These are phyloP conservation scores for Epistrophe eligans DNA, from an alignment of 2,888 invertebrate genomes.

Conservation along the genomic window DNA sequence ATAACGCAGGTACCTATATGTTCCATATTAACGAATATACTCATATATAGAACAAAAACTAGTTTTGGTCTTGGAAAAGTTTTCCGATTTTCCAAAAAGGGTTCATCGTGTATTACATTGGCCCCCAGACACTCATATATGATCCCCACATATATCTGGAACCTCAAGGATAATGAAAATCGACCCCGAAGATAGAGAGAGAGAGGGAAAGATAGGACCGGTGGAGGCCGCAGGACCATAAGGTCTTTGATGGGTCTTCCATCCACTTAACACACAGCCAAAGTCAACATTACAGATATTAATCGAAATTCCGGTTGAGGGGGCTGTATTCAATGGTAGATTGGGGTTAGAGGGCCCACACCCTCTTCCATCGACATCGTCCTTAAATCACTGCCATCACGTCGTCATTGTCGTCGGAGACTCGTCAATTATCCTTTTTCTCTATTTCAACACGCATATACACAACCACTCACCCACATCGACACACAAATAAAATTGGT, in stretches of 20 bases:
- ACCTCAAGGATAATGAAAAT: constrained; percentile 74
- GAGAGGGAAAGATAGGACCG: neutral
- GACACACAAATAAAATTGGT: constrained; percentile 35
- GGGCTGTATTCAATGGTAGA: neutral
- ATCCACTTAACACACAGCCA: constrained; percentile 71
- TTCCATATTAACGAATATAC: too few species aligned
- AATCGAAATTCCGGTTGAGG: constrained; percentile 55
- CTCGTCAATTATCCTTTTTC: constrained; percentile 67
- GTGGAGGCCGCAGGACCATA: constrained; percentile 42
- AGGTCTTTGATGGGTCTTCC: constrained; percentile 62
- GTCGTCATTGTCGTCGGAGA: constrained; percentile 4
- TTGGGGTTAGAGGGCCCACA: neutral
- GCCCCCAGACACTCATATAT: constrained; percentile 17
- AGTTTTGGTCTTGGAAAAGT: constrained; percentile 47
- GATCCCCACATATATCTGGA: constrained; percentile 23
- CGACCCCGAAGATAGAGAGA: constrained; percentile 42
- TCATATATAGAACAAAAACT: constrained; percentile 23
- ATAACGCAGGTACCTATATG: neutral
- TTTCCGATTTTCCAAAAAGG: constrained; percentile 52
- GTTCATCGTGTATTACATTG: constrained; percentile 30
- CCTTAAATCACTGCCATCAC: constrained; percentile 54
- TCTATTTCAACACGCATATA: constrained; percentile 68
- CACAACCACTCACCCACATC: constrained; percentile 32
- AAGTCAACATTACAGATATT: constrained; percentile 73
- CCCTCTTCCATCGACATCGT: neutral